Evolutionary conservation across 2,888 invertebrate genomes (phyloP).

Genomic region (Ditula angustiorana): DNA sequence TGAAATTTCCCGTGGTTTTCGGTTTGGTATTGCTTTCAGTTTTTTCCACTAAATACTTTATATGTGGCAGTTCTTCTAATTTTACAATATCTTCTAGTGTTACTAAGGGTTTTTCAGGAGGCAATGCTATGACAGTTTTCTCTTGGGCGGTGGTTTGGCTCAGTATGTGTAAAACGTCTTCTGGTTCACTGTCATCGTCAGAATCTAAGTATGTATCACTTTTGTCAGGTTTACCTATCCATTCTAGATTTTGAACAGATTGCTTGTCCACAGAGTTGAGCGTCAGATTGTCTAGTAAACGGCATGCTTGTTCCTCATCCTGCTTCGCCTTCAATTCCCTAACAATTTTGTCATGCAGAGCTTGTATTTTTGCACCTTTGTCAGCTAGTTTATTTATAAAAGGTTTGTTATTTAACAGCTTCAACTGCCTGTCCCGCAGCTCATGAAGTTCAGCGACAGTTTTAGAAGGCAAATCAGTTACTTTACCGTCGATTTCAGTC

Average conservation of each 20-base stretch:
- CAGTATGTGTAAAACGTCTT: conserved; percentile 85
- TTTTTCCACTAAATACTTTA: conserved; percentile 83
- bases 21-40: conserved; percentile 69
- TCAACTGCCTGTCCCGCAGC: conserved; percentile 83
- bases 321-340: conserved; percentile 77
- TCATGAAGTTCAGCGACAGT: conserved; percentile 79
- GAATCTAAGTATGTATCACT: conserved; percentile 74
- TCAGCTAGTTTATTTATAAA: conserved; percentile 85
- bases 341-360: conserved; percentile 76
- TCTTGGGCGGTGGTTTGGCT: conserved; percentile 82
- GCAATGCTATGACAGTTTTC: conserved; percentile 76
- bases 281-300: conserved; percentile 79
- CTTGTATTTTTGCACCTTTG: conserved; percentile 84
- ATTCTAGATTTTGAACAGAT: conserved; percentile 84
- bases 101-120: conserved; percentile 77
- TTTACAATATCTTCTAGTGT: conserved; percentile 80
- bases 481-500: conserved; percentile 83
- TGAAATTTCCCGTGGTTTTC: conserved; percentile 73
- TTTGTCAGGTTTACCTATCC: conserved; percentile 80
- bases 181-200: conserved; percentile 86
- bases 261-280: conserved; percentile 73
- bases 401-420: conserved; percentile 80
- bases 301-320: conserved; percentile 80
- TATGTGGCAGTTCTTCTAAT: conserved; percentile 77
- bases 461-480: conserved; percentile 78